phyloP scores from a whole-genome alignment of 2,113 vertebrate species.

The Mugil cephalus region DNA sequence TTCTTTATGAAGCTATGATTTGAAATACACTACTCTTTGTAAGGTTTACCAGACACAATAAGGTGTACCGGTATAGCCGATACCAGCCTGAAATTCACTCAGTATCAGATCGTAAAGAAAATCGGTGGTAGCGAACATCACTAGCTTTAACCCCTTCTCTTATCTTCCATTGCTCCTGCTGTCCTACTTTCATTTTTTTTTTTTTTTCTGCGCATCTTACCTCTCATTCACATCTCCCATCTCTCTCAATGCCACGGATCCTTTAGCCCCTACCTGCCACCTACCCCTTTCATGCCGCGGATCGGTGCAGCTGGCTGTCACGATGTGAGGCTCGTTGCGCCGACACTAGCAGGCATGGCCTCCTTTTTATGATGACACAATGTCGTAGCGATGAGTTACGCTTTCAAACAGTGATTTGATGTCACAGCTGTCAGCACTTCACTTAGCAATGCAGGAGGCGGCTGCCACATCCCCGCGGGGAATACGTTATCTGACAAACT shows the following conservation, averaged over 20 bases:
- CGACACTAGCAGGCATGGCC: conserved; percentile 63
- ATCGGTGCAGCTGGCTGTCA: conserved; percentile 70
- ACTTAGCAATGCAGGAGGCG: conserved; percentile 71
- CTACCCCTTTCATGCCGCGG: conserved; percentile 61
- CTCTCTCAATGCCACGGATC: conserved; percentile 43
- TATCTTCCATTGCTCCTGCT: too few relatives aligned
- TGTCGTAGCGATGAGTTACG: conserved; percentile 65
- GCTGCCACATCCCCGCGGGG: conserved; percentile 61
- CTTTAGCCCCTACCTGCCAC: conserved; percentile 62
- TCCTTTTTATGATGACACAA: conserved; percentile 74
- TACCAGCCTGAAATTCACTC: too few relatives aligned
- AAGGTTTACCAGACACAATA: too few relatives aligned
- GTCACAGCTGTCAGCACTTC: conserved; percentile 76
- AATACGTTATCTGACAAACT: conserved; percentile 70
- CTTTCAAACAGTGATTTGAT: conserved; percentile 76
- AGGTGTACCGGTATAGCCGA: too few relatives aligned
- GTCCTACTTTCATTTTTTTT: too few relatives aligned
- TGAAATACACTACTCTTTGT: too few relatives aligned
- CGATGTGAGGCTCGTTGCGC: conserved; percentile 61
- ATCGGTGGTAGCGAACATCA: too few relatives aligned
- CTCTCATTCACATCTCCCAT: conserved; percentile 5
- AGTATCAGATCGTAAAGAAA: too few relatives aligned
- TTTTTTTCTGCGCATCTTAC: conserved; percentile 17
- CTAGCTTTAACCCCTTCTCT: too few relatives aligned
- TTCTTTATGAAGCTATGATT: too few relatives aligned